Conservation (phyloP, 37 sponge, comb jelly and placozoan genomes). For the Halichondria panicea region DNA sequence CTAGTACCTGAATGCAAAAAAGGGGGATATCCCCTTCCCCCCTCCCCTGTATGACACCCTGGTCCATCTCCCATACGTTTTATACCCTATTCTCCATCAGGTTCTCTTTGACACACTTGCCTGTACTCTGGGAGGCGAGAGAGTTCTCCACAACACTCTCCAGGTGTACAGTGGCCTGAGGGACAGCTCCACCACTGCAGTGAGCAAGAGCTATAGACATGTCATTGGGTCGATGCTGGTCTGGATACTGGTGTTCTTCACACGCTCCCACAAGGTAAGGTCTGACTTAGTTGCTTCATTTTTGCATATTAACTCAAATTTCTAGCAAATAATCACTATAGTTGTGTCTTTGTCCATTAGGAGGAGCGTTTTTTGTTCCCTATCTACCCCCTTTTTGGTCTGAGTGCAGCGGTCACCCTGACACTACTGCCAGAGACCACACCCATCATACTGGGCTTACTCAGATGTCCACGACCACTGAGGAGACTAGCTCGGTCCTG, state of each 20-base stretch:
- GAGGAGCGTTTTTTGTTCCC: conserved; percentile 22
- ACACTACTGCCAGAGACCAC: conserved; percentile 16
- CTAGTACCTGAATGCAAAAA: too few relatives aligned
- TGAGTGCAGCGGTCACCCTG: conserved; percentile 70
- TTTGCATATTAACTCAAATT: too few relatives aligned
- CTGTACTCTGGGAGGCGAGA: neutral
- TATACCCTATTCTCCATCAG: neutral
- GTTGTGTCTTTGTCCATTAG: neutral
- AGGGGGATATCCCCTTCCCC: too few relatives aligned
- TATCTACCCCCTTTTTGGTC: conserved; percentile 83
- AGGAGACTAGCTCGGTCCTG: neutral
- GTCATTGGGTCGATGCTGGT: conserved; percentile 49
- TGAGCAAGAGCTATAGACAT: conserved; percentile 21
- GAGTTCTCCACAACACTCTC: neutral
- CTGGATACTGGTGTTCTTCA: conserved; percentile 92
- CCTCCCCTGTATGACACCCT: too few relatives aligned
- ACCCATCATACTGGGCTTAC: neutral
- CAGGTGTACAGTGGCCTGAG: conserved; percentile 1
- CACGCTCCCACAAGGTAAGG: conserved; percentile 87
- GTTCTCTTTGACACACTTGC: neutral
- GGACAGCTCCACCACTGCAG: neutral
- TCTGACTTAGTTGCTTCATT: neutral
- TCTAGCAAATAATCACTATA: too few relatives aligned
- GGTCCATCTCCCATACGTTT: too few relatives aligned
- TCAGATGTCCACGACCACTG: neutral